phyloP scores from a whole-genome alignment of 2,797 vertebrate species.

The Coilia nasus region DNA sequence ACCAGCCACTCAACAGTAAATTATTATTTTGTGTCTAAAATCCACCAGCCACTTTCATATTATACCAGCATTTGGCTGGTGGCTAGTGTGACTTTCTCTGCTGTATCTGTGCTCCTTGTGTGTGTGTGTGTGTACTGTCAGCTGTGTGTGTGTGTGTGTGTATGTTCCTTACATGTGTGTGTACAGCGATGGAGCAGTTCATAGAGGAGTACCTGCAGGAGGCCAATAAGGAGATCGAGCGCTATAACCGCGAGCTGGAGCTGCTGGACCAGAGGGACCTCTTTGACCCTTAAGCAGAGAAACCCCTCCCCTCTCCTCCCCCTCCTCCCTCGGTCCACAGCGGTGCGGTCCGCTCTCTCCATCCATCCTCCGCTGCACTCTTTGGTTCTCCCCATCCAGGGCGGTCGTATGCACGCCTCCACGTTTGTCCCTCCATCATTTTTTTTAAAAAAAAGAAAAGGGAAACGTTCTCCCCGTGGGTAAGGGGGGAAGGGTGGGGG shows the following conservation, averaged over 20 bases:
- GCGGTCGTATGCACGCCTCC: not conserved
- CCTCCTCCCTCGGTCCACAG: constrained; percentile 42
- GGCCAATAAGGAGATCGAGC: constrained; percentile 89
- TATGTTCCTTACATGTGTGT: constrained; percentile 71
- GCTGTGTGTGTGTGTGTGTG: constrained; percentile 19
- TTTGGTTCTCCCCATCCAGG: constrained; percentile 6
- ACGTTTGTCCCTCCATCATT: not conserved
- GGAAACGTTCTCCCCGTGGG: not conserved
- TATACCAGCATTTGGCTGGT: no score
- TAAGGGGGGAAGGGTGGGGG: not conserved
- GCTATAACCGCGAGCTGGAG: constrained; percentile 90
- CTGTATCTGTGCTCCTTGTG: not conserved
- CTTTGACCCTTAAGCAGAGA: constrained; percentile 77
- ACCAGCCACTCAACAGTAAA: no score
- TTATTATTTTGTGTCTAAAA: no score
- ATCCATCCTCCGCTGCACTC: not conserved
- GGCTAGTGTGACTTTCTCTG: not conserved
- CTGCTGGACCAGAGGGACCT: constrained; percentile 86
- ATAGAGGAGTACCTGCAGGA: constrained; percentile 89
- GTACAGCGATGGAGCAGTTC: constrained; percentile 92
- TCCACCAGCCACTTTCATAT: no score
- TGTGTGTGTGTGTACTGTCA: not conserved
- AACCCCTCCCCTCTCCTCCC: not conserved
- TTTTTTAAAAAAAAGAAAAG: not conserved
- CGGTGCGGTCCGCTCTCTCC: constrained; percentile 7